A percentile compares a stretch with the other conserved stretches of the same genome.
Evolutionary conservation across 37 sponge, comb jelly and placozoan species (phyloP).

Genomic region (Spongia lamella): DNA sequence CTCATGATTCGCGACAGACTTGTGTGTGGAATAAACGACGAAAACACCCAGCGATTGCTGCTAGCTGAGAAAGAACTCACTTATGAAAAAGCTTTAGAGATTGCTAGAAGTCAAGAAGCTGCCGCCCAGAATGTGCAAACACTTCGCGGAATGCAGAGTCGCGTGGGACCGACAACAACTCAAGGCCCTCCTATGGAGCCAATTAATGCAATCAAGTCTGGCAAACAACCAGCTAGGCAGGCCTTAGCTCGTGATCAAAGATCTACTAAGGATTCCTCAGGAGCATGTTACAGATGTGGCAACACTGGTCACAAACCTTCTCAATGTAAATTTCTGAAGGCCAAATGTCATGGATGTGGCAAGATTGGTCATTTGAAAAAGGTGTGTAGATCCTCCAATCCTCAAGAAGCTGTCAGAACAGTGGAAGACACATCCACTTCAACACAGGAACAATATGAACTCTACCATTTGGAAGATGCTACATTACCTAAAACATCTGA

Average conservation of each 20-base stretch:
- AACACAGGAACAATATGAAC: not conserved
- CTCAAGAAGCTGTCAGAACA: too few relatives aligned
- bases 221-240: not conserved
- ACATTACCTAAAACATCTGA: not conserved
- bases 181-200: not conserved
- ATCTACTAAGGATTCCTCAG: too few relatives aligned
- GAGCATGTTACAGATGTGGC: not conserved
- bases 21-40: slow-evolving; percentile 4
- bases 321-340: not conserved
- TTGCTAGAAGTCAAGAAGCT: not conserved
- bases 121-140: not conserved
- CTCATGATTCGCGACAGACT: slow-evolving; percentile 11
- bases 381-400: not conserved
- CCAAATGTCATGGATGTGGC: not conserved
- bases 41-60: not conserved
- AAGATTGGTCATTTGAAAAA: slow-evolving; percentile 1
- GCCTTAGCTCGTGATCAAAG: too few relatives aligned
- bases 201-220: not conserved
- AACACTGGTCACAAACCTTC: not conserved
- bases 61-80: not conserved
- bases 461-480: not conserved
- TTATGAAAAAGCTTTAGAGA: slow-evolving; percentile 1
- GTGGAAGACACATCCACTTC: not conserved
- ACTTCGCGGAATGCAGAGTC: not conserved
- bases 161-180: too few relatives aligned